These are phyloP conservation scores for Sebastes goodei DNA, from an alignment of 2,797 vertebrate species.

Conservation along the genomic window DNA sequence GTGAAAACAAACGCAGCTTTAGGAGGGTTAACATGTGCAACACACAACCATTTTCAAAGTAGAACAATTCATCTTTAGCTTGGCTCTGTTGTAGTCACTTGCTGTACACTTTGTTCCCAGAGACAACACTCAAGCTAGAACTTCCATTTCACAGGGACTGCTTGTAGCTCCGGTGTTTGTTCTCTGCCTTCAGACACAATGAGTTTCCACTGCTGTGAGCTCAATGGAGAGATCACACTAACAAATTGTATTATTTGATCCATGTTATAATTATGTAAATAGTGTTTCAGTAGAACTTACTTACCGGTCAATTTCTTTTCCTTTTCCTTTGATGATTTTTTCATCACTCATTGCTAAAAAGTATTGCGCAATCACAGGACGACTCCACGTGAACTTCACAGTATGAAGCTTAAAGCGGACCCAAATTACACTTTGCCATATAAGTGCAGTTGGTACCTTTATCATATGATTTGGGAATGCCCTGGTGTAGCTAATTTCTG, in stretches of 20 bases:
- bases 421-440: too few species aligned
- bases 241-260: background rate
- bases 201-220: background rate
- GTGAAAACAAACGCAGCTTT: background rate
- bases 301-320: background rate
- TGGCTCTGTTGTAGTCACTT: background rate
- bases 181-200: background rate
- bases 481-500: too few species aligned
- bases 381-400: too few species aligned
- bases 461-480: too few species aligned
- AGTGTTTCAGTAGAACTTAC: background rate
- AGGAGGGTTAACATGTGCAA: background rate
- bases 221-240: background rate
- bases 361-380: too few species aligned
- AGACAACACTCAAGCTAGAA: background rate
- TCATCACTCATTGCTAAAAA: background rate
- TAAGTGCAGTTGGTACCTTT: too few species aligned
- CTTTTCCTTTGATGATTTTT: background rate
- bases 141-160: constrained; percentile 1
- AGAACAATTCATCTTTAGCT: background rate
- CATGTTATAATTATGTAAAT: background rate
- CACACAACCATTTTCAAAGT: background rate
- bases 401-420: too few species aligned
- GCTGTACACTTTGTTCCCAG: background rate
- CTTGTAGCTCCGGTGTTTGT: background rate